A percentile compares a stretch with the other conserved stretches of the same genome.
These are phyloP conservation scores for Hyaena hyaena DNA, from an alignment of 2,113 vertebrate species.

Conservation along the genomic window DNA sequence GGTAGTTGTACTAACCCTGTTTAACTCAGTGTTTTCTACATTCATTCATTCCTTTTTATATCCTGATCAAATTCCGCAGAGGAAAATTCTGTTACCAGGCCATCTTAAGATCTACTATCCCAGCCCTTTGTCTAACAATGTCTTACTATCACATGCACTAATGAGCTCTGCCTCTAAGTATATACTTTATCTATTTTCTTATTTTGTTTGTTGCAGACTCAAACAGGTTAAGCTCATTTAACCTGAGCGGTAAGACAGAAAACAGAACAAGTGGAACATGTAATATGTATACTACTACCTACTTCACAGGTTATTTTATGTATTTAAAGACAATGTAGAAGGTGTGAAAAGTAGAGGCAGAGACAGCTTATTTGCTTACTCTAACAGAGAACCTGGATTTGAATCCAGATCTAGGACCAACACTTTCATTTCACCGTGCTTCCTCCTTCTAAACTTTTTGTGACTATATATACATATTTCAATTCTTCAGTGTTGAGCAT, in stretches of 20 bases:
- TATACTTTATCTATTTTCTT: neutral
- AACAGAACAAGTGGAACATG: neutral
- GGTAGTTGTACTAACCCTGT: neutral
- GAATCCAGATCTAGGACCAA: neutral
- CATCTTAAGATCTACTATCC: neutral
- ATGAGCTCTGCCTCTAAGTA: neutral
- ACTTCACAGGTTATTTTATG: neutral
- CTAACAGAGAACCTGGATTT: constrained; percentile 27
- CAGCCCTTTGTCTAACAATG: neutral
- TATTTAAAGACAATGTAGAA: constrained; percentile 32
- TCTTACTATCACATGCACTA: neutral
- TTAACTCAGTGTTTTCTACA: neutral
- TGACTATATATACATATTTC: neutral
- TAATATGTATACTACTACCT: neutral
- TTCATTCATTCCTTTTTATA: constrained; percentile 29
- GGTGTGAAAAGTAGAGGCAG: neutral
- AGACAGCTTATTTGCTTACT: neutral
- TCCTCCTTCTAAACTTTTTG: constrained; percentile 32
- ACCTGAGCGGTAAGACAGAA: neutral
- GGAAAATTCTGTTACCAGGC: constrained; percentile 8
- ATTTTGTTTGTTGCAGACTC: neutral
- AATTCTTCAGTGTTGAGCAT: constrained; percentile 8
- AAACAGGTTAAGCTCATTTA: constrained; percentile 15
- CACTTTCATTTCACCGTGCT: neutral
- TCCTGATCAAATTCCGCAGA: constrained; percentile 8